Evolutionary conservation across 2,113 vertebrate species (phyloP).

Genomic region (Phaethornis superciliosus): DNA sequence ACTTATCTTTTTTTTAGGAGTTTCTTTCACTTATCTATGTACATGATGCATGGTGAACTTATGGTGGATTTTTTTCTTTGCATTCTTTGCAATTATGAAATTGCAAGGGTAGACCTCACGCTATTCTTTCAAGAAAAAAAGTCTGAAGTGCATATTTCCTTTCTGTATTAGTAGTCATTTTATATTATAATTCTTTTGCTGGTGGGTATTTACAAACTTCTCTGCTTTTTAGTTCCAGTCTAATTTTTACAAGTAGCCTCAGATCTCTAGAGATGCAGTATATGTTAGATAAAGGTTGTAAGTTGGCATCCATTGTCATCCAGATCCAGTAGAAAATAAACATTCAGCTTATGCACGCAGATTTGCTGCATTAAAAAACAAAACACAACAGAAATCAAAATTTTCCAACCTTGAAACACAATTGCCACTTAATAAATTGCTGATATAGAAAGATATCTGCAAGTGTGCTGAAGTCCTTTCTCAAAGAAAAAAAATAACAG

Average conservation of each 20-base stretch:
- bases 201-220: background rate
- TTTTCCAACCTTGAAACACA: background rate
- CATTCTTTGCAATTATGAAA: rapidly evolving
- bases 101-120: background rate
- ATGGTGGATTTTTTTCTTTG: background rate
- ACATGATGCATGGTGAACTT: background rate
- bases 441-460: background rate
- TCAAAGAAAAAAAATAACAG: background rate
- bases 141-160: background rate
- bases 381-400: background rate
- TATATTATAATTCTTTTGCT: background rate
- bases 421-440: background rate
- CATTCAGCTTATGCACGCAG: background rate
- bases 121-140: background rate
- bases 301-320: background rate
- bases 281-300: background rate
- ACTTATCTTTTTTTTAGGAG: background rate
- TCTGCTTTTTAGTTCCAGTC: background rate
- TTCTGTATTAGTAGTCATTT: background rate
- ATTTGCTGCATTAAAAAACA: background rate
- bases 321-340: background rate
- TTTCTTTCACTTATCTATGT: background rate
- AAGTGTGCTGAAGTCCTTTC: background rate
- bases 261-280: background rate
- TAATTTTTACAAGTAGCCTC: background rate